Evolutionary conservation across 2,797 vertebrate genomes (phyloP).

Genomic region (Spheniscus humboldti): DNA sequence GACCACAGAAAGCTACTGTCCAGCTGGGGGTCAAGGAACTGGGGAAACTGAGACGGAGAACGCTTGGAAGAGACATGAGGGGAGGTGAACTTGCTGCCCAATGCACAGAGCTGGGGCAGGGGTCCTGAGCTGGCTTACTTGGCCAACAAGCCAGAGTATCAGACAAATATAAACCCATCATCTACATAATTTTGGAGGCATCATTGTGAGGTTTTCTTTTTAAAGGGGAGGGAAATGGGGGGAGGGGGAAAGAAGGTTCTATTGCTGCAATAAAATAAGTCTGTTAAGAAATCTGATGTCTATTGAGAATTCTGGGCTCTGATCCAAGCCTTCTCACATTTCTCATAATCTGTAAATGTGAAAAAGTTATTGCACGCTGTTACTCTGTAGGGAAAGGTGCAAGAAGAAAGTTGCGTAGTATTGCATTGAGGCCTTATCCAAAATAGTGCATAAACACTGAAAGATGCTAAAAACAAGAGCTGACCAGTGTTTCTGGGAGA

Average conservation of each 20-base stretch:
- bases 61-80: neutral
- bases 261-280: neutral
- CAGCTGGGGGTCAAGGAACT: neutral
- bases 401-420: neutral
- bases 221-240: neutral
- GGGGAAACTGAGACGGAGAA: neutral
- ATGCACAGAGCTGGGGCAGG: neutral
- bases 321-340: neutral
- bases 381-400: neutral
- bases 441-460: neutral
- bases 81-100: neutral
- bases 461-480: neutral
- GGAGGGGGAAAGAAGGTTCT: neutral
- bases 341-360: neutral
- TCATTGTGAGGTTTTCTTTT: neutral
- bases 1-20: neutral
- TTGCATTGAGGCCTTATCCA: neutral
- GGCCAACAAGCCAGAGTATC: neutral
- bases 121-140: neutral
- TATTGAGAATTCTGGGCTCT: neutral
- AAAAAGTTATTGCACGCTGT: neutral
- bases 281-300: neutral
- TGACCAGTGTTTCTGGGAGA: neutral
- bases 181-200: neutral
- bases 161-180: neutral